These are phyloP conservation scores for Trachythela sp. DNA, from an alignment of 64 coral and sea anemone species.

Conservation along the genomic window DNA sequence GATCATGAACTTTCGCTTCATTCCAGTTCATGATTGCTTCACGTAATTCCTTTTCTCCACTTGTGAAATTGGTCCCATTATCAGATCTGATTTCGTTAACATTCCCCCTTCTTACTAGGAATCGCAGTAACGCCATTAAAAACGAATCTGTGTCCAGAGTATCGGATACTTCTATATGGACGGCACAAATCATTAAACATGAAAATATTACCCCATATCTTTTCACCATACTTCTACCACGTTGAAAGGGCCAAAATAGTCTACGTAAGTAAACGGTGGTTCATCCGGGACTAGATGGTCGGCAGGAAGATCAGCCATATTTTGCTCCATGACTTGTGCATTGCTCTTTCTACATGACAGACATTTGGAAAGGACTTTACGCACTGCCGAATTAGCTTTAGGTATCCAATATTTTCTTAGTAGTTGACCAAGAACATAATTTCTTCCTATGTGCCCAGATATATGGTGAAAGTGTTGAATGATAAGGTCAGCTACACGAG, in stretches of 20 bases:
- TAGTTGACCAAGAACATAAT: background rate
- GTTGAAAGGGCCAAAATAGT: constrained; percentile 41
- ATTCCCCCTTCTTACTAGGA: background rate
- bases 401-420: constrained; percentile 35
- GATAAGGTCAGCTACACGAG: constrained; percentile 1
- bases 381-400: background rate
- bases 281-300: background rate
- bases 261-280: constrained; percentile 26
- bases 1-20: background rate
- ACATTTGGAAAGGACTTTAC: background rate
- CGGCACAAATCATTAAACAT: background rate
- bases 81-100: background rate
- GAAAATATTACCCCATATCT: constrained; percentile 49
- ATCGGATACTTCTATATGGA: constrained; percentile 34
- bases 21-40: background rate
- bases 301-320: constrained; percentile 23
- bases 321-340: background rate
- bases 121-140: constrained; percentile 12
- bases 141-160: constrained; percentile 32
- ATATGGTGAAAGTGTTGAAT: background rate
- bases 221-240: constrained; percentile 13
- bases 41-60: background rate
- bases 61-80: background rate
- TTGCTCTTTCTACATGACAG: background rate
- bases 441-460: background rate